Percentiles rank a stretch among this genome's conserved stretches.
These are phyloP conservation scores for Drosophila punjabiensis DNA, from an alignment of 1,140 invertebrate species.

Conservation along the genomic window DNA sequence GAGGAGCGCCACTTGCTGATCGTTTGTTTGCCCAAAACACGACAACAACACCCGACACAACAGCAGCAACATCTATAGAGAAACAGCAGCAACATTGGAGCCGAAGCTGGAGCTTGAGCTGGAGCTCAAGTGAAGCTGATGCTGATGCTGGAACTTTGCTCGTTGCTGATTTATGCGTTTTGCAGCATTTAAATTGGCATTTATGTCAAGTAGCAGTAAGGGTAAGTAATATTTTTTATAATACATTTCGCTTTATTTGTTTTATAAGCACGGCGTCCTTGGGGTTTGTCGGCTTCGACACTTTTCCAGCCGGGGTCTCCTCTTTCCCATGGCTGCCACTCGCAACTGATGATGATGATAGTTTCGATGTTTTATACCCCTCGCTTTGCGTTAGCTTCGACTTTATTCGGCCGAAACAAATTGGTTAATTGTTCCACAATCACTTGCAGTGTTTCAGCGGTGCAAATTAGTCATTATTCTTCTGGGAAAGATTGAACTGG, in stretches of 20 bases:
- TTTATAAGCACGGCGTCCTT: conserved; percentile 73
- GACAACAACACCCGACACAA: conserved; percentile 43
- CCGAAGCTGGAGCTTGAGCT: not conserved
- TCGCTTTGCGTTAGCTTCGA: conserved; percentile 29
- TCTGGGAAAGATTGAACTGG: conserved; percentile 33
- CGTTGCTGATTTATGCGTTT: conserved; percentile 78
- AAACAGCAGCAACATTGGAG: conserved; percentile 17
- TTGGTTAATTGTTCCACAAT: conserved; percentile 67
- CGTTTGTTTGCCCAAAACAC: conserved; percentile 73
- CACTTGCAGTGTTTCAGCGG: conserved; percentile 19
- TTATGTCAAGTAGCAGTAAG: conserved; percentile 80
- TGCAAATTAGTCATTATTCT: conserved; percentile 15
- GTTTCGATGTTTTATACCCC: conserved; percentile 18
- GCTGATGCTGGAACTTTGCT: conserved; percentile 22
- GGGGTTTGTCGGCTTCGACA: conserved; percentile 64
- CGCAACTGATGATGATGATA: conserved; percentile 40
- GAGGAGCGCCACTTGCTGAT: conserved; percentile 80
- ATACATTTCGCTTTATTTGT: conserved; percentile 81
- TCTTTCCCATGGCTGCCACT: conserved; percentile 66
- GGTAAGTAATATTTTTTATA: conserved; percentile 78
- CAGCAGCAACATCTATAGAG: conserved; percentile 31
- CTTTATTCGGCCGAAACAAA: conserved; percentile 60
- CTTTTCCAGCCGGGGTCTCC: conserved; percentile 61
- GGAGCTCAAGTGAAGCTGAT: not conserved
- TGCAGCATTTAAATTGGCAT: conserved; percentile 83